Conservation (phyloP, 2,888 invertebrate genomes). For the Petrolisthes manimaculis region DNA sequence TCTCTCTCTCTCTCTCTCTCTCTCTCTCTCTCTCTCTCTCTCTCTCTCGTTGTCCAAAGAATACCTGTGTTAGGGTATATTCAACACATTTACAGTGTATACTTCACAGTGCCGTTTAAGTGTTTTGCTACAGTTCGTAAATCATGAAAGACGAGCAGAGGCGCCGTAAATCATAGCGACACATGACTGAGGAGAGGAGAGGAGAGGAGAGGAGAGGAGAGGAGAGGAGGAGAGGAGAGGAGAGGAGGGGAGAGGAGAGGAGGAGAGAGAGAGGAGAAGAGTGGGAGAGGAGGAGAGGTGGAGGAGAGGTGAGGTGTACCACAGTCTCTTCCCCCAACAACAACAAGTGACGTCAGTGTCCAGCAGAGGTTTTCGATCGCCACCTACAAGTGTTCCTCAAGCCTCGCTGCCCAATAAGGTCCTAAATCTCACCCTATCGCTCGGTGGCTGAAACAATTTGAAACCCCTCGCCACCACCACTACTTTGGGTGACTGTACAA, state of each 20-base stretch:
- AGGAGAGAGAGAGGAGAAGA: neutral
- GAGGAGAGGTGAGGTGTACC: neutral
- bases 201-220: slow-evolving; percentile 3
- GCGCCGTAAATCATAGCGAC: slow-evolving; percentile 6
- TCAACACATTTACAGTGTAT: neutral
- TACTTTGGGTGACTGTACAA: too few relatives aligned
- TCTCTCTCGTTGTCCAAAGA: neutral
- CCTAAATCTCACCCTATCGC: too few relatives aligned
- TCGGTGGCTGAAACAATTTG: too few relatives aligned
- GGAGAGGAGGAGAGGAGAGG: neutral
- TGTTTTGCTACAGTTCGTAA: slow-evolving; percentile 18
- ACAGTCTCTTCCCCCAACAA: too few relatives aligned
- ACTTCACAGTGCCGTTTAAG: slow-evolving; percentile 8
- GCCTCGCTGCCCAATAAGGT: too few relatives aligned
- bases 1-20: too few relatives aligned
- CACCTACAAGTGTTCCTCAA: too few relatives aligned
- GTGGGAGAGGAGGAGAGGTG: too few relatives aligned
- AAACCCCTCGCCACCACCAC: too few relatives aligned
- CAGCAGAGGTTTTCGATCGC: too few relatives aligned
- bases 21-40: neutral
- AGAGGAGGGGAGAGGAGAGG: too few relatives aligned
- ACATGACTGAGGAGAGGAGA: neutral
- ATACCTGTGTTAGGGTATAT: neutral
- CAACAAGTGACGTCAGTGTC: too few relatives aligned
- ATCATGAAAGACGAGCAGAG: slow-evolving; percentile 13